Evolutionary conservation across 1,140 invertebrate genomes (phyloP), one percentile per base, ranked within the genome.

Genomic region (Macrostomum lignano): DNA sequence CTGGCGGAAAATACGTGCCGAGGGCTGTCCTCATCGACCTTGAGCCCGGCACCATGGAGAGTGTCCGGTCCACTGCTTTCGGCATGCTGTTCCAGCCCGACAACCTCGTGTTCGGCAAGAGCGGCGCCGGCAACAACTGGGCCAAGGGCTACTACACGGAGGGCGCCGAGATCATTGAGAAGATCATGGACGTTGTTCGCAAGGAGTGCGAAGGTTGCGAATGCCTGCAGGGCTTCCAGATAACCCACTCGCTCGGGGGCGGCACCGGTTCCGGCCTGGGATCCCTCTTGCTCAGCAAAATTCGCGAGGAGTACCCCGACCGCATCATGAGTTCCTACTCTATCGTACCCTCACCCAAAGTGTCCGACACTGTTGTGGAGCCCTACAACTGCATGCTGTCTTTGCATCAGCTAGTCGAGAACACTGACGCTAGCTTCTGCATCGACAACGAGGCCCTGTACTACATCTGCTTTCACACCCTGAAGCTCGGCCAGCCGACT

Each of bases 21-120:
- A 72, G 72, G 19, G 71, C 73, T 7, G 69, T 81, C 25, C 62
- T 81, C 25, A 67, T 79, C 14, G 75, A 79, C 49, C 53, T 81
- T 44, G 74, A 79, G 51, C 74, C 74, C 1, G 74, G 74, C n/a
- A 78, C 76, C 11, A 78, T 82, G 74, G 76, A 81, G 51, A 72
- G 73, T 1, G 74, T 81, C 7, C 63, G 74, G 36, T 74, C 73
- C 7, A 74, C 74, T 25, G 71, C 74, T 1, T 76, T 76, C 46
- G 76, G 76, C 25, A 71, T 75, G 46, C 69, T 81, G 28, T 81
- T 75, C 58, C 62, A 74, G 42, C 75, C 76, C 1, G 73, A 77
- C 49, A 77, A 77, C 48, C 77, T 76, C 7, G 13, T 38, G 5
- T 39, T 9, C 36, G 4, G 13, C 20, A 3, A 6, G 21, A 20